Conservation (phyloP, 2,113 vertebrate genomes). For the Muntiacus reevesi region DNA sequence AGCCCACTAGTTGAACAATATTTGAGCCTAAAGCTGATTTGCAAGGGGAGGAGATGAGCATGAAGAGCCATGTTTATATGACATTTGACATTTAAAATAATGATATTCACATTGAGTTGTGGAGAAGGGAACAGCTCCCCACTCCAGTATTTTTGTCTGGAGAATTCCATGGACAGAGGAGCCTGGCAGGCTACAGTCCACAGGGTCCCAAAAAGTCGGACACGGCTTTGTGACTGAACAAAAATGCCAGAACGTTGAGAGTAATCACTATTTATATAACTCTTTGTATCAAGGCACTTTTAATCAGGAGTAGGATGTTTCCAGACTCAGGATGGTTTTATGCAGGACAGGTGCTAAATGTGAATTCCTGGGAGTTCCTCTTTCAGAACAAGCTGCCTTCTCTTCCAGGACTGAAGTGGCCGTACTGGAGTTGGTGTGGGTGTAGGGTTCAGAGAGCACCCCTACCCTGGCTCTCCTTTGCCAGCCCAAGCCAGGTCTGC, state of each 20-base stretch:
- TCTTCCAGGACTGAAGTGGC: not conserved
- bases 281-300: not conserved
- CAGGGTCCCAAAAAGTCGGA: not conserved
- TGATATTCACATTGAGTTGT: not conserved
- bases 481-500: constrained; percentile 43
- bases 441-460: not conserved
- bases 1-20: not conserved
- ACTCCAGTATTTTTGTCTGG: not conserved
- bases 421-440: no score
- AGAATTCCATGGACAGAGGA: not conserved
- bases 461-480: not conserved
- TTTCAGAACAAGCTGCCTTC: not conserved
- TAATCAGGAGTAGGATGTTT: not conserved
- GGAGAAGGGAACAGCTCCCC: not conserved
- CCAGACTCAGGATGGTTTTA: not conserved
- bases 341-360: not conserved
- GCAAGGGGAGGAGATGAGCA: not conserved
- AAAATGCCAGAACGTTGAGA: not conserved
- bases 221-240: not conserved
- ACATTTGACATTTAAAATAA: not conserved
- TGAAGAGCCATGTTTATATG: not conserved
- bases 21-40: not conserved
- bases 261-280: not conserved
- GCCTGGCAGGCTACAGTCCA: not conserved
- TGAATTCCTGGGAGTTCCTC: not conserved